Conservation (phyloP, 2,113 vertebrate species). For the Pithys albifrons region DNA sequence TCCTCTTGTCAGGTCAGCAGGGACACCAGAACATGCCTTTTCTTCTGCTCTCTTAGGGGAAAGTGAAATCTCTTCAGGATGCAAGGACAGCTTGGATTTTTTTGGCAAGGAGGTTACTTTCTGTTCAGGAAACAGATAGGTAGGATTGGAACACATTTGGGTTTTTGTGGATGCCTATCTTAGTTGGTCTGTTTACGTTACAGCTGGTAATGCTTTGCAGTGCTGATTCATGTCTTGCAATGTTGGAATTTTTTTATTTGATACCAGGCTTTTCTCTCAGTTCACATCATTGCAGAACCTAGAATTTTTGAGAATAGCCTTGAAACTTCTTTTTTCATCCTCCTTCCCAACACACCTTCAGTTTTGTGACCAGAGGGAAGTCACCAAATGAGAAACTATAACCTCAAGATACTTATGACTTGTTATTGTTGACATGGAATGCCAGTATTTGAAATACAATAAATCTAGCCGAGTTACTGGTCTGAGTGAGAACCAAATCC, state of each 20-base stretch:
- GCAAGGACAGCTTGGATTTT: background rate
- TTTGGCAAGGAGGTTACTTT: background rate
- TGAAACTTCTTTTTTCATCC: background rate
- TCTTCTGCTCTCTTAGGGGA: background rate
- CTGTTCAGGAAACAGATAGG: background rate
- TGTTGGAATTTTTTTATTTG: rapidly evolving
- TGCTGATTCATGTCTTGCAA: background rate
- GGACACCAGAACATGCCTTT: rapidly evolving
- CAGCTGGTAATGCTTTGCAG: background rate
- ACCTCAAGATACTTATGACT: background rate
- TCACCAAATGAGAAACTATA: background rate
- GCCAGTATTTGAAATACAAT: background rate
- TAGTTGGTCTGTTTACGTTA: background rate
- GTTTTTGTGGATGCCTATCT: background rate
- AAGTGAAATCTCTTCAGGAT: background rate
- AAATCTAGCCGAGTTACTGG: background rate
- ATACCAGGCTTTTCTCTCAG: background rate
- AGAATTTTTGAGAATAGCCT: background rate
- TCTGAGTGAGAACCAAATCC: background rate
- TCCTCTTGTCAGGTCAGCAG: background rate
- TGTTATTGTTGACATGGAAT: background rate
- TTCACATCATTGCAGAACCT: background rate
- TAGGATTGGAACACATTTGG: background rate
- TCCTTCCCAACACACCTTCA: background rate
- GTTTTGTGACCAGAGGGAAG: background rate